Percentiles rank a stretch among this genome's conserved stretches.
Conservation (phyloP, 2,797 vertebrate species). For the Pogoniulus pusillus region DNA sequence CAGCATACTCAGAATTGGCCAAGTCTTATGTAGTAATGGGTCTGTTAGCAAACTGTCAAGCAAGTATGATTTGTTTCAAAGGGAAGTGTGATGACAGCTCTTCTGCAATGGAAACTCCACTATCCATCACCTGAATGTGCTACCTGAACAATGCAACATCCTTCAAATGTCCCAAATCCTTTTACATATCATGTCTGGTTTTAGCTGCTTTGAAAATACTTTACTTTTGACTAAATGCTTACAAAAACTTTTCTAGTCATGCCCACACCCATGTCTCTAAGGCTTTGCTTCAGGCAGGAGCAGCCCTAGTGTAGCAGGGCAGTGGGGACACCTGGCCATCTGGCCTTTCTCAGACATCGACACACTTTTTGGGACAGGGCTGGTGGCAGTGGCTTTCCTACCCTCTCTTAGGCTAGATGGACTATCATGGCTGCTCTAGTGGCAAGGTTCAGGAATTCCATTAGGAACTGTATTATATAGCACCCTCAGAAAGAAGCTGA, state of each 20-base stretch:
- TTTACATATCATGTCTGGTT: not conserved
- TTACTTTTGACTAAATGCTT: not conserved
- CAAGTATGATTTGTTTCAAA: not conserved
- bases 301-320: not conserved
- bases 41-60: slow-evolving; percentile 17
- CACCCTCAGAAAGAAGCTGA: not conserved
- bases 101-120: not conserved
- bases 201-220: not conserved
- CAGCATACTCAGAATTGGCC: not conserved
- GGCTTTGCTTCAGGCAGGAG: not conserved
- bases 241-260: not conserved
- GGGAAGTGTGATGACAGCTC: not conserved
- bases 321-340: accelerated
- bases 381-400: not conserved
- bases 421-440: not conserved
- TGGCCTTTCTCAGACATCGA: not conserved
- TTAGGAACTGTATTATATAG: not conserved
- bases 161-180: not conserved
- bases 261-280: not conserved
- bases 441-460: not conserved
- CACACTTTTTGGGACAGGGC: not conserved
- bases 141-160: not conserved
- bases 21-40: not conserved
- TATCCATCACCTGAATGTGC: not conserved
- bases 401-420: not conserved